A percentile compares a stretch with the other conserved stretches of the same genome.
phyloP scores from a whole-genome alignment of 2,888 invertebrate genomes.

The Didymodactylos carnosus region DNA sequence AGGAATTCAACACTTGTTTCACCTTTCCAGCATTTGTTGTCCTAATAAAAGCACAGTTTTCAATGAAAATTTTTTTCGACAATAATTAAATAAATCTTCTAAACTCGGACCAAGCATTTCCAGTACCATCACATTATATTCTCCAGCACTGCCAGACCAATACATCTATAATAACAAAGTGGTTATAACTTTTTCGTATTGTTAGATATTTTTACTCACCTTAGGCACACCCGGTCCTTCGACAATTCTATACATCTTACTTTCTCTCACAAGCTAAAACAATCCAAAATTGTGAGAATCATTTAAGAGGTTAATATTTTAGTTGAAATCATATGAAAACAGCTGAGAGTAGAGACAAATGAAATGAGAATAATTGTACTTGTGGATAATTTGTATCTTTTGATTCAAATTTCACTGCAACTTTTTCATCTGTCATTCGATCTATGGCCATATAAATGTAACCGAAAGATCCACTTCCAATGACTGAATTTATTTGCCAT shows the following conservation, averaged over 20 bases:
- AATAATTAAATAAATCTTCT: background rate
- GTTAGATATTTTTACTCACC: too few relatives aligned
- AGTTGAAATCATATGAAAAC: too few relatives aligned
- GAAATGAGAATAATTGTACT: too few relatives aligned
- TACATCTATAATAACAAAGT: too few relatives aligned
- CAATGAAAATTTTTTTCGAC: background rate
- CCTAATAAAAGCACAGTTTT: background rate
- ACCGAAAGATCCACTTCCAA: background rate
- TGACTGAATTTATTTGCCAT: background rate
- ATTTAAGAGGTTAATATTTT: too few relatives aligned
- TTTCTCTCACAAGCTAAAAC: too few relatives aligned
- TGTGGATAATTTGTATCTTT: background rate
- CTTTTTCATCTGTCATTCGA: background rate
- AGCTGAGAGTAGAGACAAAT: too few relatives aligned
- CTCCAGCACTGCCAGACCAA: background rate
- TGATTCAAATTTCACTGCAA: background rate
- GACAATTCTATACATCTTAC: background rate
- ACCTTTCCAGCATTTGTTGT: conserved; percentile 1
- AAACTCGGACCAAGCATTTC: background rate
- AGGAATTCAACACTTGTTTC: too few relatives aligned
- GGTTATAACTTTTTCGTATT: too few relatives aligned
- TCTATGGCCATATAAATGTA: background rate
- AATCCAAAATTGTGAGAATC: too few relatives aligned
- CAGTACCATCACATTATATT: background rate
- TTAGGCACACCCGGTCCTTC: background rate